Percentiles rank a stretch among this genome's conserved stretches.
phyloP scores from a whole-genome alignment of 2,888 invertebrate genomes.

The Agrotis segetum region DNA sequence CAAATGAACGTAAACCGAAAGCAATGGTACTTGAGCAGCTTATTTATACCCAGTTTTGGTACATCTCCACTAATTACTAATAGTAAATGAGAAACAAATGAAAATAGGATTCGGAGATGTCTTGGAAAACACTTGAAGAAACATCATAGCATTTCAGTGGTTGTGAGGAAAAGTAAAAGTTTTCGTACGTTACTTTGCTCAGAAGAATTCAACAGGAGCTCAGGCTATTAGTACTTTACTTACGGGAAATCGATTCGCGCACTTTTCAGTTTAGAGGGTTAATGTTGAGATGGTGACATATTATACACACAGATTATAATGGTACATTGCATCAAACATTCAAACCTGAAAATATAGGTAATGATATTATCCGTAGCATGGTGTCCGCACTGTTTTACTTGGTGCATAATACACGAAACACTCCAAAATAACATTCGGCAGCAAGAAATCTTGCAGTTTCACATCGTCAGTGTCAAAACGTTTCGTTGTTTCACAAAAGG shows the following conservation, averaged over 20 bases:
- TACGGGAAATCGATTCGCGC: constrained; percentile 19
- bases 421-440: neutral
- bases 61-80: constrained; percentile 17
- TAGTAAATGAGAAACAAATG: constrained; percentile 13
- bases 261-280: neutral
- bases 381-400: neutral
- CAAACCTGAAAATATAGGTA: neutral
- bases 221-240: constrained; percentile 13
- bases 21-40: constrained; percentile 14
- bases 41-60: constrained; percentile 16
- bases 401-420: neutral
- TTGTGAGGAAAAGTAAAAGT: neutral
- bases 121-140: constrained; percentile 11
- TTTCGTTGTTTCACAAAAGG: constrained; percentile 27
- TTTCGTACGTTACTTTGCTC: constrained; percentile 36
- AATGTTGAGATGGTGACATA: neutral
- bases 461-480: constrained; percentile 1
- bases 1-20: constrained; percentile 42
- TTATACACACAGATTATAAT: constrained; percentile 8
- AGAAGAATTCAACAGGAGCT: constrained; percentile 18
- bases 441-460: neutral
- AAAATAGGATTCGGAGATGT: constrained; percentile 8
- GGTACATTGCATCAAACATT: neutral
- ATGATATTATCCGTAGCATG: neutral
- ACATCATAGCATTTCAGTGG: constrained; percentile 7